Evolutionary conservation across 2,113 vertebrate species (phyloP).

Genomic region (Lonchura striata): DNA sequence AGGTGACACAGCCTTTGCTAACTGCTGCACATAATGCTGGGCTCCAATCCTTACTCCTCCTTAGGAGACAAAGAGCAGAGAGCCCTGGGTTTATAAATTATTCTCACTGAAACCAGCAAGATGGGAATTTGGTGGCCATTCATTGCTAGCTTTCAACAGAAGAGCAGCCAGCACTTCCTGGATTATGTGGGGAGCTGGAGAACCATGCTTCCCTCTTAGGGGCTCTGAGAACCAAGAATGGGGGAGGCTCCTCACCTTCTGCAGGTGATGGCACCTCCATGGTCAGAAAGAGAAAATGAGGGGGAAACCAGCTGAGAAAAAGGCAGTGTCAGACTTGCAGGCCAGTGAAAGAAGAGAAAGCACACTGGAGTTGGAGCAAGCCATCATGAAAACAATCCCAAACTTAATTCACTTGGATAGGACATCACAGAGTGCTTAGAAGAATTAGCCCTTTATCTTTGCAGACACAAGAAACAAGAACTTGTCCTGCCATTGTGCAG

Average conservation of each 20-base stretch:
- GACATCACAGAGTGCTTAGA: background rate
- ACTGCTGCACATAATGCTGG: background rate
- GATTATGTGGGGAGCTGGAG: background rate
- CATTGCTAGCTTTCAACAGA: background rate
- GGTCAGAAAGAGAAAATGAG: background rate
- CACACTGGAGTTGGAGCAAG: background rate
- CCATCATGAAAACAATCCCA: background rate
- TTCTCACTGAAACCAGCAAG: background rate
- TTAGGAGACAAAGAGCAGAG: background rate
- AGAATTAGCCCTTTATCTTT: conserved; percentile 9
- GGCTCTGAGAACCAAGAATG: background rate
- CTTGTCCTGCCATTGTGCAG: background rate
- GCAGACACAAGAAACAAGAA: background rate
- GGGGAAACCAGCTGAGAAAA: background rate
- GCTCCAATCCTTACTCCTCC: background rate
- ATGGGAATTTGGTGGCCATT: background rate
- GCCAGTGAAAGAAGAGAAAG: background rate
- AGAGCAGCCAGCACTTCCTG: background rate
- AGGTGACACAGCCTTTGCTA: background rate
- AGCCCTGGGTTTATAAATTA: background rate
- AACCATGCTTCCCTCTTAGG: background rate
- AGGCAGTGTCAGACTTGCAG: background rate
- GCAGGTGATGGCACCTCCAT: background rate
- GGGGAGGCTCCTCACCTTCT: background rate
- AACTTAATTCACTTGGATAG: background rate